Base-by-base conservation (phyloP, 1,140 invertebrate species). In the Cyclargus thomasi region DNA sequence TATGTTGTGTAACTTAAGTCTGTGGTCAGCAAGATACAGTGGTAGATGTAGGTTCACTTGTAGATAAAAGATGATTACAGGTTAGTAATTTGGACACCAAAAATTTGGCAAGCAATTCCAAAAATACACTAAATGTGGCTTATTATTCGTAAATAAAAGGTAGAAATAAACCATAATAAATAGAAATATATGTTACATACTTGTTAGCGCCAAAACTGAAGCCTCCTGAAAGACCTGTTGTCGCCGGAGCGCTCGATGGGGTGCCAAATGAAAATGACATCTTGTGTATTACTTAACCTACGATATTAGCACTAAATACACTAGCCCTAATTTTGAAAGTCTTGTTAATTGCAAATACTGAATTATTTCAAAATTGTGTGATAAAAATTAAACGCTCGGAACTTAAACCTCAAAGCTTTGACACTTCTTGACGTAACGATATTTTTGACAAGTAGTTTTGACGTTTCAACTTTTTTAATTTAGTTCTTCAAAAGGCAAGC, bases 161-260 rank as follows among this genome's bases (percentile, higher is more conserved):
- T 3, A 22, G 21, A 18, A 59, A 18, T 20, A 21, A 20, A 20
- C n/a, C 18, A 36, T 47, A 53, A 6, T 21, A 64, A 39, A 14
- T 64, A 21, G 1, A 64, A 53, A 16, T 53, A 17, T 59, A 17
- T 63, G 36, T n/a, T 81, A 91, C 88, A 64, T 81, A 91, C 88
- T 91, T 91, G 65, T 83, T 85, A 65, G 83, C 82, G 65, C 85
- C 86, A 80, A 89, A 91, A 77, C 77, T 88, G 69, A 90, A 91
- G 23, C 86, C 83, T 59, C 77, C 75, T 18, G 77, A 69, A 36
- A 88, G 74, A 21, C 80, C 82, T 53, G 79, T 74, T 29, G 81
- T 77, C 16, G 86, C 87, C 18, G 87, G 86, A 55, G 88, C 87
- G 74, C 86, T 90, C 21, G 86, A 82, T 16, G 88, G 86, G 23